These are phyloP conservation scores for Ciconia maguari DNA, from an alignment of 2,113 vertebrate species.

Conservation along the genomic window DNA sequence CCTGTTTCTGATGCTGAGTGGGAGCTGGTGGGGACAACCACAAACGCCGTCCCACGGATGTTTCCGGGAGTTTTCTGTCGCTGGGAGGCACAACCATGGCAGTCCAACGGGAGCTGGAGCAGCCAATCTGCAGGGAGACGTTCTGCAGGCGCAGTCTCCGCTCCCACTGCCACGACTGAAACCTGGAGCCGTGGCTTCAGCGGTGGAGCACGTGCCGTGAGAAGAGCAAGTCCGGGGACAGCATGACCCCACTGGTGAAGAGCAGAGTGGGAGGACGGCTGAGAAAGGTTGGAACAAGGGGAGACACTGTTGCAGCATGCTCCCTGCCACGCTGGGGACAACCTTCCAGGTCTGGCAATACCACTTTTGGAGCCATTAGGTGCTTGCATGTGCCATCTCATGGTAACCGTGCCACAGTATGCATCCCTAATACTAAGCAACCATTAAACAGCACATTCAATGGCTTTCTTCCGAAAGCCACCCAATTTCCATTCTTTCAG, in stretches of 20 bases:
- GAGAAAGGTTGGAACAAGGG: not conserved
- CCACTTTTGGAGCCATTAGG: not conserved
- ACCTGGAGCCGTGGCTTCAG: not conserved
- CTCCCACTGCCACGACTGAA: not conserved
- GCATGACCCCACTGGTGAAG: not conserved
- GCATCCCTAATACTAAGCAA: not conserved
- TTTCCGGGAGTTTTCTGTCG: not conserved
- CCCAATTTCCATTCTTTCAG: not conserved
- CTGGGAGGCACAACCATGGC: not conserved
- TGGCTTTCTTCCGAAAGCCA: not conserved
- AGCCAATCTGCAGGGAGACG: not conserved
- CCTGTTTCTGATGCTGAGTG: not conserved
- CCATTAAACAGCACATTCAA: not conserved
- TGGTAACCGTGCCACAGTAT: not conserved
- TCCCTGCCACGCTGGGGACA: not conserved
- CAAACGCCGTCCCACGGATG: rapidly evolving
- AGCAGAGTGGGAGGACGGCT: not conserved
- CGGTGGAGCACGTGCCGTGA: rapidly evolving
- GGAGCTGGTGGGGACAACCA: not conserved
- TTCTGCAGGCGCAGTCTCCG: not conserved
- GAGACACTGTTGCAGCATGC: not conserved
- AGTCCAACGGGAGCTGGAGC: not conserved
- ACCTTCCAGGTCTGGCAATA: not conserved
- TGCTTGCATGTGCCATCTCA: not conserved
- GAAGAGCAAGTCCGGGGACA: not conserved